A percentile compares a stretch with the other conserved stretches of the same genome.
Evolutionary conservation across 2,888 invertebrate species (phyloP).

Genomic region (Poecilus cupreus): DNA sequence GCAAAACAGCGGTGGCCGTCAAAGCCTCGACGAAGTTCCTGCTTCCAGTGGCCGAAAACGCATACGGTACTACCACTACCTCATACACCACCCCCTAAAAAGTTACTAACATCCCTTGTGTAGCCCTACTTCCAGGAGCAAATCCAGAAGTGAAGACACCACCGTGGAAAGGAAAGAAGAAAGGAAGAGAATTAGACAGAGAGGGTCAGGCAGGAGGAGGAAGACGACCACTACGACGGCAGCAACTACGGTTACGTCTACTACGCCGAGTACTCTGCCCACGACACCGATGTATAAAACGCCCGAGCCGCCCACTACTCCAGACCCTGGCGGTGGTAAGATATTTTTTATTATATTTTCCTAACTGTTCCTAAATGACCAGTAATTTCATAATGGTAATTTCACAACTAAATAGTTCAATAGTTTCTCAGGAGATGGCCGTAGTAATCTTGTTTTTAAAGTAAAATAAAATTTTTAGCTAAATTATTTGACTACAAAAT

Average conservation of each 20-base stretch:
- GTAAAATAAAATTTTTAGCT: too few species aligned
- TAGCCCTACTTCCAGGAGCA: slow-evolving; percentile 53
- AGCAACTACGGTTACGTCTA: slow-evolving; percentile 44
- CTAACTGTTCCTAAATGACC: too few species aligned
- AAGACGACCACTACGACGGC: slow-evolving; percentile 35
- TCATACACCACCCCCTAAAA: background rate
- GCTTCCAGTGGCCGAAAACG: slow-evolving; percentile 33
- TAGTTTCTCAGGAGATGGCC: too few species aligned
- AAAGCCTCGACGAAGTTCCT: slow-evolving; percentile 57
- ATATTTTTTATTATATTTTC: slow-evolving; percentile 24
- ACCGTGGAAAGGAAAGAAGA: background rate
- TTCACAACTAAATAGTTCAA: too few species aligned
- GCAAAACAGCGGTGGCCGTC: slow-evolving; percentile 64
- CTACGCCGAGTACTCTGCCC: slow-evolving; percentile 13
- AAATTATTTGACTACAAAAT: too few species aligned
- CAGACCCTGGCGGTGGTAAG: slow-evolving; percentile 88
- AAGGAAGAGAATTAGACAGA: background rate
- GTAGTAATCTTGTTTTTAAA: too few species aligned
- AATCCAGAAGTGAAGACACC: slow-evolving; percentile 38
- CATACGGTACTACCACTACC: slow-evolving; percentile 14
- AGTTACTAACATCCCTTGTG: background rate
- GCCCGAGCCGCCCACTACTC: slow-evolving; percentile 91
- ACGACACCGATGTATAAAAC: slow-evolving; percentile 76
- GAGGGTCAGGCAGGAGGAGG: slow-evolving; percentile 19
- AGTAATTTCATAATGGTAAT: too few species aligned